Conservation (phyloP, 2,797 vertebrate genomes). For the Sebastolobus altivelis region DNA sequence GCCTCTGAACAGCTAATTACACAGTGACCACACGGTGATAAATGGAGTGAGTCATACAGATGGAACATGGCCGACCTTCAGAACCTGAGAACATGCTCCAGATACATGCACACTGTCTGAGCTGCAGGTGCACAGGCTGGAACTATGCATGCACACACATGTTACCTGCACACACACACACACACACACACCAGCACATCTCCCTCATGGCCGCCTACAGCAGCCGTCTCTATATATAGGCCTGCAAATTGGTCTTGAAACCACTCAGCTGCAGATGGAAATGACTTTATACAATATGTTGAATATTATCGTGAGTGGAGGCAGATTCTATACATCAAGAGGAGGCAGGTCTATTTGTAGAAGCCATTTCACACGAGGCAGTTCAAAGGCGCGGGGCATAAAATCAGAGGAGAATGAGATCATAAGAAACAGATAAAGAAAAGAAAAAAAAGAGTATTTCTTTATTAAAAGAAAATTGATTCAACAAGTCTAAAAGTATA, state of each 20-base stretch:
- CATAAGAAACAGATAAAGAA: neutral
- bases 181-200: neutral
- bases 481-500: no score
- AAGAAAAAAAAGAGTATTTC: neutral
- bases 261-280: slow-evolving; percentile 5
- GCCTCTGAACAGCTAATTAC: slow-evolving; percentile 32
- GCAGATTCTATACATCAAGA: neutral
- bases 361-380: neutral
- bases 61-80: neutral
- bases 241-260: slow-evolving; percentile 14
- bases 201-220: neutral
- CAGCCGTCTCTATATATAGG: slow-evolving; percentile 18
- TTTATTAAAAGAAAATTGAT: neutral
- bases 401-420: neutral
- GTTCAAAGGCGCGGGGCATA: neutral
- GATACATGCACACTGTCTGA: neutral
- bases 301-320: slow-evolving; percentile 13
- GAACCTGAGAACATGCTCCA: neutral
- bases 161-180: neutral
- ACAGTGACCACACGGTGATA: slow-evolving; percentile 16
- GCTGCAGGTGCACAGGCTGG: neutral
- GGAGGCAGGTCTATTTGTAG: slow-evolving; percentile 6
- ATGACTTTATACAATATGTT: neutral
- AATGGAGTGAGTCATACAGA: slow-evolving; percentile 43
- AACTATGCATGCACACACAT: neutral